Conservation (phyloP, 2,888 invertebrate genomes). For the Cotesia congregata region DNA sequence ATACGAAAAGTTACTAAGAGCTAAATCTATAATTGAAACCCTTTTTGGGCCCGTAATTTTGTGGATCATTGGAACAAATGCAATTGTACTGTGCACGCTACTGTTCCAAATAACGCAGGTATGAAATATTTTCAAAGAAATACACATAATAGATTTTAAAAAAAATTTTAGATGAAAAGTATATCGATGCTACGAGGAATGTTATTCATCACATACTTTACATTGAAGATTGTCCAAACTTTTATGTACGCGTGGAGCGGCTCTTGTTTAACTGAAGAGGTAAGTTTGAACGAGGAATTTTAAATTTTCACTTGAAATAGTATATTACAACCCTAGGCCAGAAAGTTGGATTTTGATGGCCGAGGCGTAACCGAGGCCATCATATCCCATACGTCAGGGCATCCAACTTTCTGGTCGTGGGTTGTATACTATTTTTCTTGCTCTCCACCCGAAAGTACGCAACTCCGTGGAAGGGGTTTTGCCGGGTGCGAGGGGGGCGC, state of each 20-base stretch:
- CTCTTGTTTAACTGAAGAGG: constrained; percentile 33
- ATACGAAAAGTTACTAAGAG: constrained; percentile 46
- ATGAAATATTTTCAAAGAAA: not conserved
- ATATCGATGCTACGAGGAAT: not conserved
- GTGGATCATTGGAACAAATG: constrained; percentile 51
- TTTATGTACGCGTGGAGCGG: constrained; percentile 38
- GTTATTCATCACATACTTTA: constrained; percentile 13
- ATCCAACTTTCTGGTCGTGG: no score
- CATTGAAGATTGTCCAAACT: constrained; percentile 38
- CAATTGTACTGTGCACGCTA: constrained; percentile 52
- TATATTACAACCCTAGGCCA: no score
- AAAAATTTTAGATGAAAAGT: constrained; percentile 10
- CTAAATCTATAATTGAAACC: constrained; percentile 46
- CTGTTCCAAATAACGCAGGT: constrained; percentile 55
- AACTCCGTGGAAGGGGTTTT: no score
- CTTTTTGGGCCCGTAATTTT: constrained; percentile 55
- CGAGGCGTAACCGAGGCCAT: no score
- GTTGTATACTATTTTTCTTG: no score
- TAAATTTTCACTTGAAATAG: not conserved
- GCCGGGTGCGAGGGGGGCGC: no score
- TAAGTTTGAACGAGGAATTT: constrained; percentile 1
- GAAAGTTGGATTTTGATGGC: no score
- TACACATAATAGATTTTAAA: not conserved
- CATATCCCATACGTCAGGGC: no score
- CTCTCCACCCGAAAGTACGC: no score